Conservation (phyloP, 2,113 vertebrate genomes). For the Martes martes region DNA sequence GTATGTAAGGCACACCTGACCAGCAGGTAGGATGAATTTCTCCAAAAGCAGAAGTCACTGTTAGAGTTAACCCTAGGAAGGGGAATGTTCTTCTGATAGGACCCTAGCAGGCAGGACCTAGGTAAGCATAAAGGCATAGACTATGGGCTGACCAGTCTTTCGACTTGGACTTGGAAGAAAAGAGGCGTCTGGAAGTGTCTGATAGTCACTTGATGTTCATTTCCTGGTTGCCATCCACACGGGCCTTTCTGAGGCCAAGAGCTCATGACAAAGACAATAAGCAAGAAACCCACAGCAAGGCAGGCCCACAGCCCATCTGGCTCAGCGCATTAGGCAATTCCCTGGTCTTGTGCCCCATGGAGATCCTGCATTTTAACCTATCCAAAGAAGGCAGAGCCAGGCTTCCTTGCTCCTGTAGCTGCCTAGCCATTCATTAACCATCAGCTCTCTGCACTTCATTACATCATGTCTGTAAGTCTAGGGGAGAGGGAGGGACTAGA, state of each 20-base stretch:
- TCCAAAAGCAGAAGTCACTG: neutral
- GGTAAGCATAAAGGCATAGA: neutral
- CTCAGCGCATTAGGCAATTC: neutral
- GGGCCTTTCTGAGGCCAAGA: neutral
- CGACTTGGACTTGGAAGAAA: neutral
- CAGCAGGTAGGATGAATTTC: neutral
- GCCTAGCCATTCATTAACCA: neutral
- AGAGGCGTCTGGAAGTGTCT: neutral
- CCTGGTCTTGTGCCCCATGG: neutral
- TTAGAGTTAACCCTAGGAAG: neutral
- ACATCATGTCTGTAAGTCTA: neutral
- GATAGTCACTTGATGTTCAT: neutral
- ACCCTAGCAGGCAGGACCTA: neutral
- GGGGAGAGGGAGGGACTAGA: neutral
- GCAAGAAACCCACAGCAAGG: neutral
- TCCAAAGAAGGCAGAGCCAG: neutral
- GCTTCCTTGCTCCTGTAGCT: neutral
- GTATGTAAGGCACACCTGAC: neutral
- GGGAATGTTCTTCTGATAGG: neutral
- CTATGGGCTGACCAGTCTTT: neutral
- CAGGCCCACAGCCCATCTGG: neutral
- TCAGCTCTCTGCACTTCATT: neutral
- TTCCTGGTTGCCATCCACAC: neutral
- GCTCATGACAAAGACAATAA: neutral
- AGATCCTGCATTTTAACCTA: neutral